Base-by-base conservation (phyloP, 2,888 invertebrate genomes). In the Oxyscelio sp. region DNA sequence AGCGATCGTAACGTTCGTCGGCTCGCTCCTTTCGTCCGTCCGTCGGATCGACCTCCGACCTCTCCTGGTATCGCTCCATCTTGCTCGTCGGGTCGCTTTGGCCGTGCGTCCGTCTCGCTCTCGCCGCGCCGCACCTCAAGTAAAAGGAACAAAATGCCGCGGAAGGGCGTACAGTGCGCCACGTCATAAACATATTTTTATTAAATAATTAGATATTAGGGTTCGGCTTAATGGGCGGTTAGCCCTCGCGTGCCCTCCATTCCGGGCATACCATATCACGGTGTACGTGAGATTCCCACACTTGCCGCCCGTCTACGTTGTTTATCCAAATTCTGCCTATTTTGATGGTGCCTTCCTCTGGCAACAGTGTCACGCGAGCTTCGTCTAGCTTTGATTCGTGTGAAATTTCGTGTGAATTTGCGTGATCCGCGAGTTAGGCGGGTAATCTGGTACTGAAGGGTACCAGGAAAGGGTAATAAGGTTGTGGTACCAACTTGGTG, bases 151-250 rank as follows among this genome's bases (percentile, higher is more conserved):
- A 88, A 90, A 89, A 74, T 79, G 86, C 87, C 77, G 82, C 88
- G 78, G 88, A 91, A 90, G 91, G 92, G 92, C 92, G 93, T 92
- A 91, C 90, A 89, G 90, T 92, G 92, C 92, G 93, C 94, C 93
- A 94, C 94, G 92, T 93, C 93, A 93, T 94, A 94, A 94, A 94
- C 93, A 93, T 93, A 92, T 93, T 94, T 94, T 94, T 94, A 94
- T 94, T 94, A 94, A 94, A 94, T 94, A 94, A 94, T 94, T 94
- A 94, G 94, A 92, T 94, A 93, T 93, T 94, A 91, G 92, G 90
- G 92, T 88, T 91, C 89, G 81, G 84, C 89, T 91, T 93, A 93
- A 93, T 93, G 90, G 92, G 83, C 91, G 93, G 93, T 93, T 93
- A 91, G 92, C 90, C 89, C 80, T 90, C 91, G 91, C 93, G 93